These are phyloP conservation scores for Brachionus plicatilis DNA, from an alignment of 1,140 invertebrate species.

Conservation along the genomic window DNA sequence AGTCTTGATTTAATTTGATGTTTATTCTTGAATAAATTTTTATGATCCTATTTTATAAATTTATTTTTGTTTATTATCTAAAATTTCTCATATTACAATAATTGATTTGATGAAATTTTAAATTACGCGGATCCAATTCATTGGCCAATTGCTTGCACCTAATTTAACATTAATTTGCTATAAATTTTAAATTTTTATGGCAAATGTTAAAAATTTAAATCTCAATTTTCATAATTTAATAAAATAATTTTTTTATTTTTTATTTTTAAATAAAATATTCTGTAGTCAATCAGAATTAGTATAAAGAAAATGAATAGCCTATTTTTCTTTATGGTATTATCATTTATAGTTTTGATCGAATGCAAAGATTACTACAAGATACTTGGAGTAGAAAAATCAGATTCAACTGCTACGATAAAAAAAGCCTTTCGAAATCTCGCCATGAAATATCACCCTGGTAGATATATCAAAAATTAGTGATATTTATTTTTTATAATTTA, in stretches of 20 bases:
- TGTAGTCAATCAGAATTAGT: background rate
- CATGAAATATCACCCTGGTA: slow-evolving; percentile 97
- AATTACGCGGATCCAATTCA: background rate
- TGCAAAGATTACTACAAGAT: slow-evolving; percentile 79
- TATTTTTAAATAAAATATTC: background rate
- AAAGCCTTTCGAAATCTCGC: slow-evolving; percentile 82
- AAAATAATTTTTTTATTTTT: background rate
- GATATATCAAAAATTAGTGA: slow-evolving; percentile 52
- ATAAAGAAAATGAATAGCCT: background rate
- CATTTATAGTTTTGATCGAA: background rate
- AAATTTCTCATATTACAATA: background rate
- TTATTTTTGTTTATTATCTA: background rate
- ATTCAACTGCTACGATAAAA: slow-evolving; percentile 67
- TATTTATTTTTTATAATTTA: background rate
- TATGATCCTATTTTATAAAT: background rate
- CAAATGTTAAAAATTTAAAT: background rate
- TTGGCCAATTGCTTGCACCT: background rate
- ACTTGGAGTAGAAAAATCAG: slow-evolving; percentile 75
- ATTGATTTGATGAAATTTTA: background rate
- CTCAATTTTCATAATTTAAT: background rate
- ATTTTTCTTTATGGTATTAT: background rate
- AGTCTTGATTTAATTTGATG: background rate
- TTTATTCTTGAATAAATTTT: background rate
- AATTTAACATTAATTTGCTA: slow-evolving; percentile 5
- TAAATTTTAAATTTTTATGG: background rate